phyloP scores from a whole-genome alignment of 2,888 invertebrate genomes.

The Limenitis camilla region DNA sequence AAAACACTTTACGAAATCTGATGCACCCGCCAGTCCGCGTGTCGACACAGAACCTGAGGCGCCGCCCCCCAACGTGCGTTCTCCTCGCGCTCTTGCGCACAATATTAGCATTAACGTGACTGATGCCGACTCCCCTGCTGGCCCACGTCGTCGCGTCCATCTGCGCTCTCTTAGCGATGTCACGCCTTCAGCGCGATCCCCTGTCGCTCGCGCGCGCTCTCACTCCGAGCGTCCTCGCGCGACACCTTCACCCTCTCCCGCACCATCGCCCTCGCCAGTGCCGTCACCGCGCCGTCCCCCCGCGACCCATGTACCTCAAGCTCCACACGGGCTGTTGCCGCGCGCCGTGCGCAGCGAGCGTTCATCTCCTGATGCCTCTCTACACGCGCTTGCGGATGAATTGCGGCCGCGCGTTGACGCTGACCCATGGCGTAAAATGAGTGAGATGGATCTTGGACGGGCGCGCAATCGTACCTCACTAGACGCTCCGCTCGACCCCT shows the following conservation, averaged over 20 bases:
- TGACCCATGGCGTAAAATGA: conserved; percentile 57
- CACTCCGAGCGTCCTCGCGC: conserved; percentile 58
- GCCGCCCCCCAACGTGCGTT: conserved; percentile 27
- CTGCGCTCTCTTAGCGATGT: conserved; percentile 66
- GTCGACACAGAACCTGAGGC: conserved; percentile 37
- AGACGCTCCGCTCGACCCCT: conserved; percentile 28
- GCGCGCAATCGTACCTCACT: conserved; percentile 21
- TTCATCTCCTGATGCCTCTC: conserved; percentile 25
- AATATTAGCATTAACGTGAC: conserved; percentile 66
- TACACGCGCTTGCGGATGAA: conserved; percentile 29
- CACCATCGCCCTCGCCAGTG: conserved; percentile 32
- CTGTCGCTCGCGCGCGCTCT: conserved; percentile 53
- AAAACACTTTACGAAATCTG: conserved; percentile 49
- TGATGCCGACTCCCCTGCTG: conserved; percentile 50
- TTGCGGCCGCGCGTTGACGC: conserved; percentile 31
- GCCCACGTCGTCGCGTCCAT: conserved; percentile 56
- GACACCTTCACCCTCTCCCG: conserved; percentile 37
- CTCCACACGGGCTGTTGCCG: conserved; percentile 23
- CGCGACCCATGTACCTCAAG: too few species aligned
- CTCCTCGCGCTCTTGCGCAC: too few species aligned
- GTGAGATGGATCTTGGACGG: conserved; percentile 41
- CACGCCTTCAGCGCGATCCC: conserved; percentile 55
- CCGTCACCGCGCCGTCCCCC: conserved; percentile 28
- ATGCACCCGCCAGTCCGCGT: conserved; percentile 42
- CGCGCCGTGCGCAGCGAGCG: conserved; percentile 28